Evolutionary conservation across 2,797 vertebrate genomes (phyloP).

Genomic region (Saxicola maurus): DNA sequence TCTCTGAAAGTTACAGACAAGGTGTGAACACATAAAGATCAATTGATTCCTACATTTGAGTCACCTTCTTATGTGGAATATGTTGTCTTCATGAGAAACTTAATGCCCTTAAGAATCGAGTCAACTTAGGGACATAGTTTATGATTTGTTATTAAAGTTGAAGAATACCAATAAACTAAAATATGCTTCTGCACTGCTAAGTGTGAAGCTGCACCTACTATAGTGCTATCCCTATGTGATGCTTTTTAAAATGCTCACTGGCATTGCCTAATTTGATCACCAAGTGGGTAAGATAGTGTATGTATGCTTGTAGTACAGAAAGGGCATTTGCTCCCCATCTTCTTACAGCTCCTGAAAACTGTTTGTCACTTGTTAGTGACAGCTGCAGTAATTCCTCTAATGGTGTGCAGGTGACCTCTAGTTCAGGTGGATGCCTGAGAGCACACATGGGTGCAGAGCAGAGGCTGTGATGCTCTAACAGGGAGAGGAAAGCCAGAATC

Average conservation of each 20-base stretch:
- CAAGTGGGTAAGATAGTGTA: fast-evolving
- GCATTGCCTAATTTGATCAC: neutral
- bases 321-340: neutral
- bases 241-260: neutral
- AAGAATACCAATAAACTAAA: neutral
- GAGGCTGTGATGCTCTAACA: neutral
- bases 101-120: neutral
- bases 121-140: neutral
- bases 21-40: neutral
- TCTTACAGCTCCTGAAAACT: neutral
- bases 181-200: neutral
- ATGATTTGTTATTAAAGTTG: neutral
- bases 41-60: neutral
- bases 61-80: neutral
- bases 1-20: neutral
- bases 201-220: neutral
- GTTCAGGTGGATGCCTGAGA: neutral
- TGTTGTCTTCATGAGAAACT: neutral
- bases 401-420: neutral
- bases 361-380: neutral
- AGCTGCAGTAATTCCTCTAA: neutral
- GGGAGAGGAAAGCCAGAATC: neutral
- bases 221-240: neutral
- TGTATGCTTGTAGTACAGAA: neutral
- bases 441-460: fast-evolving